phyloP scores from a whole-genome alignment of 1,140 invertebrate species.

The Gryon sp. region DNA sequence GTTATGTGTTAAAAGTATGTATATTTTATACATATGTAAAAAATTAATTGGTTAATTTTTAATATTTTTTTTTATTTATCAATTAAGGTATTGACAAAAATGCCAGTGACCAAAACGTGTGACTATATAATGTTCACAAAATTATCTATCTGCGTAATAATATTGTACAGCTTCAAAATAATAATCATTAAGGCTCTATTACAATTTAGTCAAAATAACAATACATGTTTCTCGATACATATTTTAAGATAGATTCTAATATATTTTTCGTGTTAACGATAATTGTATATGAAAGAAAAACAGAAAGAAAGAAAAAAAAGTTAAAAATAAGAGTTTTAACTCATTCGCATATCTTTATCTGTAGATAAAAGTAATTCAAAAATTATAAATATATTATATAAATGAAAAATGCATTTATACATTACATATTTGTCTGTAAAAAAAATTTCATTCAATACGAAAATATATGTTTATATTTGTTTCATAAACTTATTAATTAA shows the following conservation, averaged over 20 bases:
- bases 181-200: slow-evolving; percentile 38
- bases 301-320: too few relatives aligned
- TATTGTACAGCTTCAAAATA: slow-evolving; percentile 49
- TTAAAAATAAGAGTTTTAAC: too few relatives aligned
- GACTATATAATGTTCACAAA: slow-evolving; percentile 19
- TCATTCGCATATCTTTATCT: slow-evolving; percentile 23
- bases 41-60: too few relatives aligned
- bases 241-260: slow-evolving; percentile 41
- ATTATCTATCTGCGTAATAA: slow-evolving; percentile 27
- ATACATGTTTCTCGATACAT: slow-evolving; percentile 47
- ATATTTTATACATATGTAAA: neutral
- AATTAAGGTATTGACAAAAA: neutral
- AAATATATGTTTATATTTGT: too few relatives aligned
- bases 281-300: slow-evolving; percentile 5
- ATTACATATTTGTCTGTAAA: neutral
- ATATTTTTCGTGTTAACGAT: slow-evolving; percentile 44
- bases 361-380: neutral
- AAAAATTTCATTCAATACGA: too few relatives aligned
- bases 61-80: too few relatives aligned
- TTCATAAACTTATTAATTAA: neutral
- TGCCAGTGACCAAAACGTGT: neutral
- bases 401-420: neutral
- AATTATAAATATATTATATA: neutral
- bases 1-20: slow-evolving; percentile 15
- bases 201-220: slow-evolving; percentile 21